Conservation (phyloP, 2,113 vertebrate genomes). For the Anser cygnoides region DNA sequence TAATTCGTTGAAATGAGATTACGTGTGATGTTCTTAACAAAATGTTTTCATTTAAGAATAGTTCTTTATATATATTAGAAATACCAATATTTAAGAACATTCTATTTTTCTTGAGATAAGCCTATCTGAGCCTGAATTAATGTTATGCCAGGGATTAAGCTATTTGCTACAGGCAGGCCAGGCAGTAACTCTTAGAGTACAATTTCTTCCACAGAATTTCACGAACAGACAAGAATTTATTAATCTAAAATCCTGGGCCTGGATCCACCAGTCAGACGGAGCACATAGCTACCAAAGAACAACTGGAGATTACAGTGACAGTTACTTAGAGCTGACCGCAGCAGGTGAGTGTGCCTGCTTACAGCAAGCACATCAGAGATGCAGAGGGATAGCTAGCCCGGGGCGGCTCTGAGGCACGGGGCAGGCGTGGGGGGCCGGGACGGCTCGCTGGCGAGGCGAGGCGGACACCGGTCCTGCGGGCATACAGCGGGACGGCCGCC, state of each 20-base stretch:
- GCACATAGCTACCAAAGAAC: not conserved
- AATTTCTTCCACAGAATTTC: not conserved
- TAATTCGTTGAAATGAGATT: not conserved
- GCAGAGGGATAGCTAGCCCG: not conserved
- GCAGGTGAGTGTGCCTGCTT: not conserved
- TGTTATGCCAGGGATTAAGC: not conserved
- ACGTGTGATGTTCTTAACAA: not conserved
- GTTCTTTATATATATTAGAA: not conserved
- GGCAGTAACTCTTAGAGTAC: not conserved
- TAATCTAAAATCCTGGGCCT: not conserved
- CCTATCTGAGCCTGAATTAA: not conserved
- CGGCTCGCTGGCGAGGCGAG: too few species aligned
- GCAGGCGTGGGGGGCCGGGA: too few species aligned
- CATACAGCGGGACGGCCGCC: too few species aligned
- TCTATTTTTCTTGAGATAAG: not conserved
- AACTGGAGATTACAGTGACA: too few species aligned
- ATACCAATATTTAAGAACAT: not conserved
- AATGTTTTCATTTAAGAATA: not conserved
- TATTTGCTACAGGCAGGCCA: not conserved
- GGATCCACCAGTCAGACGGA: not conserved
- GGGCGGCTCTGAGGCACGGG: too few species aligned
- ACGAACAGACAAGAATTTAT: not conserved
- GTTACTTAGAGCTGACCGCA: not conserved
- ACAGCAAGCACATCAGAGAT: not conserved
- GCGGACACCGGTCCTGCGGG: too few species aligned